Percentiles rank a stretch among this genome's conserved stretches.
These are phyloP conservation scores for Antrozous pallidus DNA, from an alignment of 2,797 vertebrate genomes.

Conservation along the genomic window DNA sequence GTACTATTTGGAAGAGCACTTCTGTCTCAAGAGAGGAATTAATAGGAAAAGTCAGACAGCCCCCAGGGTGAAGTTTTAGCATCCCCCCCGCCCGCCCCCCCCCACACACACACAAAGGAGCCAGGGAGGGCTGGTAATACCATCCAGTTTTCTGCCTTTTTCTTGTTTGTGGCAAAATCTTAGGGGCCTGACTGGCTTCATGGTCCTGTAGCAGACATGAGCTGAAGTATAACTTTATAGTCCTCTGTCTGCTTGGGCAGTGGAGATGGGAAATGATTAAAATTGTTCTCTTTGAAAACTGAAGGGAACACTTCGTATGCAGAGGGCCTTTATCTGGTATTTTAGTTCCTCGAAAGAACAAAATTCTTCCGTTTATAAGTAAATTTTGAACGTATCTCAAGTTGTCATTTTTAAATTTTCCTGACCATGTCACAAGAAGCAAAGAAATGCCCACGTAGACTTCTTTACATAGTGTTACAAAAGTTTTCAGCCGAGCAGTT, in stretches of 20 bases:
- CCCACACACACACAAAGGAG: neutral
- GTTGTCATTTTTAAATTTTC: neutral
- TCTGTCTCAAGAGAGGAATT: neutral
- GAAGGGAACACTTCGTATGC: neutral
- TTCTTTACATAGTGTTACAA: slow-evolving; percentile 69
- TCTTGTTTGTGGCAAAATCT: neutral
- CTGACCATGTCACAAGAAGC: neutral
- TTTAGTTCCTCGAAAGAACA: neutral
- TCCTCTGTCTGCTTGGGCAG: neutral
- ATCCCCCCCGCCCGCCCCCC: neutral
- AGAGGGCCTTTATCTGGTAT: neutral
- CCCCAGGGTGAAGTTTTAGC: neutral
- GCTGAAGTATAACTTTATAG: neutral
- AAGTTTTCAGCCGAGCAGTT: slow-evolving; percentile 66
- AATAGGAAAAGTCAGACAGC: neutral
- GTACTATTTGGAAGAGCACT: neutral
- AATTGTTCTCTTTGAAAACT: neutral
- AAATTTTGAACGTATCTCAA: neutral
- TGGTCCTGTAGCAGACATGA: neutral
- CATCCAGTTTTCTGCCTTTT: neutral
- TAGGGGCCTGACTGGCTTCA: neutral
- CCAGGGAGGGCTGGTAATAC: neutral
- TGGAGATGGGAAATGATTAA: neutral
- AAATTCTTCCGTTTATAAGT: neutral
- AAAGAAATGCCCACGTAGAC: slow-evolving; percentile 69